Evolutionary conservation across 2,113 vertebrate species (phyloP).

Genomic region (Pelecanus crispus): DNA sequence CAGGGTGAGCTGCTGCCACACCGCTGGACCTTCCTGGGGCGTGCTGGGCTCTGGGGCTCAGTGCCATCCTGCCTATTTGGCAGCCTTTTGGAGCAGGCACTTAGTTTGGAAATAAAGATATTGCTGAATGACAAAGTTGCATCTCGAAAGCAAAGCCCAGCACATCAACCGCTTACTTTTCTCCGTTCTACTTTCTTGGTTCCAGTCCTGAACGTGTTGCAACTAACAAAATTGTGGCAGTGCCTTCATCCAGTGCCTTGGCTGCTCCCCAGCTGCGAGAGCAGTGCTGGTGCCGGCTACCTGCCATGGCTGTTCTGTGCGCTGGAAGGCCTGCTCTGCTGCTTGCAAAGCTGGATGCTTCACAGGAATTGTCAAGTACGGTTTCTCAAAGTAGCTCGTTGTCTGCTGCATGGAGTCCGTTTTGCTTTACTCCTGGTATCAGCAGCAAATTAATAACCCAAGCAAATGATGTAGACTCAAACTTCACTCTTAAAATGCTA

Average conservation of each 20-base stretch:
- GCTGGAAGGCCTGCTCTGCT: neutral
- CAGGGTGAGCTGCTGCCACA: neutral
- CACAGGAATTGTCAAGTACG: too few relatives aligned
- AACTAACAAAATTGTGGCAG: neutral
- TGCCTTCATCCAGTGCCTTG: neutral
- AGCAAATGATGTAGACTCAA: neutral
- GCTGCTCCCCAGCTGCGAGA: accelerated
- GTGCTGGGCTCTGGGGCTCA: neutral
- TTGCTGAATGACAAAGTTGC: neutral
- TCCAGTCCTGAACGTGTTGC: neutral
- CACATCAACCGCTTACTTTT: accelerated
- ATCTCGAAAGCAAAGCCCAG: neutral
- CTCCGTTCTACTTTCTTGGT: too few relatives aligned
- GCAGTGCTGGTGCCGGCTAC: neutral
- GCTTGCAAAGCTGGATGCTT: neutral
- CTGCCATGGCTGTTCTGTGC: accelerated
- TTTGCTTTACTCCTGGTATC: neutral
- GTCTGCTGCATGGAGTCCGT: accelerated
- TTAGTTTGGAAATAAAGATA: neutral
- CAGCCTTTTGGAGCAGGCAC: neutral
- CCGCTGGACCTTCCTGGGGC: accelerated
- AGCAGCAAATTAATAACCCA: neutral
- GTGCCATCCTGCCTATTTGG: neutral
- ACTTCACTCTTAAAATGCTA: neutral
- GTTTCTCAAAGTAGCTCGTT: neutral